Conservation (phyloP, 2,888 invertebrate genomes). For the Cybosia mesomella region DNA sequence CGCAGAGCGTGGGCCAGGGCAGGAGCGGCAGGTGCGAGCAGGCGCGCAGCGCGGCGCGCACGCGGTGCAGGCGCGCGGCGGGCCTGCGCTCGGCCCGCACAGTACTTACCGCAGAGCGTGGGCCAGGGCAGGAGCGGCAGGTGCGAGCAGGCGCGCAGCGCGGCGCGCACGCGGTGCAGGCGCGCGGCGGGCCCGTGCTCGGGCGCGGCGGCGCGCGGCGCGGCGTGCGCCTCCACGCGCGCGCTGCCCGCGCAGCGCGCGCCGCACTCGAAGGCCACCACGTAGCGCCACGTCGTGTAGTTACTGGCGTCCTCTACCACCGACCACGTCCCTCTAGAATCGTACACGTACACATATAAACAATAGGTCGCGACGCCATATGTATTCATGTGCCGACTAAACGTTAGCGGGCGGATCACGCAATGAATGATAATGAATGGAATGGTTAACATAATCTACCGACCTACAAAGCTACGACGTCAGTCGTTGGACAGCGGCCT, state of each 20-base stretch:
- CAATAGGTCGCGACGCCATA: too few species aligned
- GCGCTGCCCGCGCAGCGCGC: conserved; percentile 61
- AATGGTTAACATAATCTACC: too few species aligned
- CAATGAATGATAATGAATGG: too few species aligned
- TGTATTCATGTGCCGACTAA: too few species aligned
- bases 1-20: conserved; percentile 27
- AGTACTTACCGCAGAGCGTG: conserved; percentile 55
- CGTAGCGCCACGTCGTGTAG: conserved; percentile 67
- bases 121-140: conserved; percentile 62
- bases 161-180: conserved; percentile 45
- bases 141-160: conserved; percentile 48
- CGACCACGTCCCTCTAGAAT: conserved; percentile 61
- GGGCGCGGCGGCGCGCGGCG: background rate
- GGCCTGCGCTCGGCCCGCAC: conserved; percentile 27
- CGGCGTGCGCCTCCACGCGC: conserved; percentile 42
- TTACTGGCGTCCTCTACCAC: conserved; percentile 66
- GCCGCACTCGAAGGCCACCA: conserved; percentile 64
- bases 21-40: conserved; percentile 57
- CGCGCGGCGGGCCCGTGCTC: conserved; percentile 35
- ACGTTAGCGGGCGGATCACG: too few species aligned
- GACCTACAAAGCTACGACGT: too few species aligned
- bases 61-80: conserved; percentile 38
- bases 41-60: conserved; percentile 42
- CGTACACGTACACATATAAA: too few species aligned
- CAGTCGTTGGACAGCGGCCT: too few species aligned